These are phyloP conservation scores for Encarsia formosa DNA, from an alignment of 2,888 invertebrate genomes.

Conservation along the genomic window DNA sequence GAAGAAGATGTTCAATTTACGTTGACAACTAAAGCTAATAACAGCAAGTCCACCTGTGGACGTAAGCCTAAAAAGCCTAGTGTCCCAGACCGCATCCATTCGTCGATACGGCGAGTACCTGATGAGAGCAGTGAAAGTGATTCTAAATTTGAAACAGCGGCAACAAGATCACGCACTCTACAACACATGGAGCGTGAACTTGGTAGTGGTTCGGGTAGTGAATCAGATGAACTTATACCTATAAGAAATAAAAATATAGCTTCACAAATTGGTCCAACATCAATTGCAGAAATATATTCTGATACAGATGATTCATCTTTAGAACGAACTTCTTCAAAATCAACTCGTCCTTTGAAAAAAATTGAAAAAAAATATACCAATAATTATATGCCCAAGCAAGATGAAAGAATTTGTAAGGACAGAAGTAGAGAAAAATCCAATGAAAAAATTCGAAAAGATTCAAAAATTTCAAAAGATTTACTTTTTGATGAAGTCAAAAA, in stretches of 20 bases:
- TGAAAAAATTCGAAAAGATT: slow-evolving; percentile 49
- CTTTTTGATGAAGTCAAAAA: slow-evolving; percentile 10
- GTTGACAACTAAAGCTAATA: slow-evolving; percentile 33
- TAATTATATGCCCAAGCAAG: slow-evolving; percentile 46
- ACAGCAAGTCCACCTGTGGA: slow-evolving; percentile 31
- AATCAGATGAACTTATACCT: slow-evolving; percentile 75
- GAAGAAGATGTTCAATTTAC: slow-evolving; percentile 55
- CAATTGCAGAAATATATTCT: slow-evolving; percentile 75
- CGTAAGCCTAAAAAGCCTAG: slow-evolving; percentile 43
- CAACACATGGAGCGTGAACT: slow-evolving; percentile 74
- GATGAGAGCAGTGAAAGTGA: slow-evolving; percentile 48
- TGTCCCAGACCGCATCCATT: slow-evolving; percentile 52
- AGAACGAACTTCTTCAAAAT: slow-evolving; percentile 60
- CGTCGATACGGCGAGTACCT: slow-evolving; percentile 43
- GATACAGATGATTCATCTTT: slow-evolving; percentile 71
- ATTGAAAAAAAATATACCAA: slow-evolving; percentile 48
- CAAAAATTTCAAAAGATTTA: slow-evolving; percentile 53
- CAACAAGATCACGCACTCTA: slow-evolving; percentile 57
- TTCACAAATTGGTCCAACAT: slow-evolving; percentile 47
- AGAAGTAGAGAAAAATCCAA: slow-evolving; percentile 51
- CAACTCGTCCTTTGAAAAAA: slow-evolving; percentile 70
- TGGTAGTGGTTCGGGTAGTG: slow-evolving; percentile 65
- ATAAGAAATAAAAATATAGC: slow-evolving; percentile 51
- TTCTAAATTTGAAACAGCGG: slow-evolving; percentile 30
- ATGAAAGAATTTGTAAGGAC: slow-evolving; percentile 47